Conservation (phyloP, 2,888 invertebrate genomes). For the Agapostemon virescens region DNA sequence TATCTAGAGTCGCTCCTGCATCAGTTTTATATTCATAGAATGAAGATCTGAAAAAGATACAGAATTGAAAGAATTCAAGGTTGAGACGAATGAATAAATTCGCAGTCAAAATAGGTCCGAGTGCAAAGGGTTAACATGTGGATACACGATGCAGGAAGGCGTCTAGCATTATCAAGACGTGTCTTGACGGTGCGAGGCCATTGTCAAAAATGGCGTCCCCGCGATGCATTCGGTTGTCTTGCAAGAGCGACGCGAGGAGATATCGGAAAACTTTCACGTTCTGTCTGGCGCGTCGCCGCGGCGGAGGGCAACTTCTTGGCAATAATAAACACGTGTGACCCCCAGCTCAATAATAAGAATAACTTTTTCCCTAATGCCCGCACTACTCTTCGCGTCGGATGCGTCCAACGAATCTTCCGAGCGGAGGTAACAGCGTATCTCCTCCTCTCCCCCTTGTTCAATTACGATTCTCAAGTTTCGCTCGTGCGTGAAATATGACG, state of each 20-base stretch:
- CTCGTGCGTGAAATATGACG: conserved; percentile 57
- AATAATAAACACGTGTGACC: conserved; percentile 75
- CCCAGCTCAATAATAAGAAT: conserved; percentile 67
- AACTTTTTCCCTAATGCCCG: conserved; percentile 62
- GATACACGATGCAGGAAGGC: neutral
- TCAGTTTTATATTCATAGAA: too few species aligned
- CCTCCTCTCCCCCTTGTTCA: conserved; percentile 47
- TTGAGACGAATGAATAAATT: too few species aligned
- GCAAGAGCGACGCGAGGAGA: conserved; percentile 37
- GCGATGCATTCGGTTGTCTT: conserved; percentile 48
- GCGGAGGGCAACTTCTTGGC: conserved; percentile 67
- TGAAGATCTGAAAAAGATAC: too few species aligned
- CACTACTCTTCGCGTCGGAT: conserved; percentile 48
- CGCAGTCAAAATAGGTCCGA: too few species aligned
- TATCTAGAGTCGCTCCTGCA: too few species aligned
- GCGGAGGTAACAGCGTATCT: neutral
- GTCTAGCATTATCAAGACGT: neutral
- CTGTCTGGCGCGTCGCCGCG: conserved; percentile 39
- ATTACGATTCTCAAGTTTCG: conserved; percentile 61
- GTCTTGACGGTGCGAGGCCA: conserved; percentile 1
- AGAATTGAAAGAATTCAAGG: too few species aligned
- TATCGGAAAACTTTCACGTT: conserved; percentile 63
- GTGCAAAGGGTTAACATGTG: too few species aligned
- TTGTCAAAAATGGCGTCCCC: conserved; percentile 13
- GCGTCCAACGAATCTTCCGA: conserved; percentile 47